Base-by-base conservation (phyloP, 2,888 invertebrate genomes). In the Aphodius granarius region DNA sequence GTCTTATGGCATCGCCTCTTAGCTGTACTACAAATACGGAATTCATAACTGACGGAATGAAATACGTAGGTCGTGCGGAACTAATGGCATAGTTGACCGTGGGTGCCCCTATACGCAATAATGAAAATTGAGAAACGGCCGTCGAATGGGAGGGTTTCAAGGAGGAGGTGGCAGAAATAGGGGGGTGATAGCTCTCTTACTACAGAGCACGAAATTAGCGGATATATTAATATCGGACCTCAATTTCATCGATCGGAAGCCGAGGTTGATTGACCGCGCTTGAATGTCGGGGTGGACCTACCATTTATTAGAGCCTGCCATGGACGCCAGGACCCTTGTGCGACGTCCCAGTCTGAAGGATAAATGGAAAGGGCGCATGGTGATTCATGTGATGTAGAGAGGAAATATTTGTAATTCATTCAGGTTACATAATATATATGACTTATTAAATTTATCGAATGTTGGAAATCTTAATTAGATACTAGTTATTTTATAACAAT, bases 151-250 rank as follows among this genome's bases (percentile, higher is more conserved):
- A 43, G 43, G 43, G 43, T 43, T 43, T 43, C 43, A 13, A 13
- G 4, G 13, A 2, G 43, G 43, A 3, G 43, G 43, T 43, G 43
- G 43, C 4, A 43, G 43, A 13, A 43, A 13, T 13, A 43, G 1
- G 43, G 43, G 43, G 43, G 9, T 9, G 13, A 9, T 9, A 9
- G 13, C 43, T 13, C 43, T 43, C 43, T 43, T 43, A 43, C 43
- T 6, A 43, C 13, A 13, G 43, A 43, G 43, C 43, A 43, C 43
- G 43, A 43, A 43, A 43, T 43, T 43, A 43, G 43, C 79, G 80
- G 79, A 79, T 78, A 78, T 80, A 81, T 81, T 80, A 81, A 81
- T 81, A 80, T 81, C 78, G 75, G 76, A 77, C 78, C 78, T 75
- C 78, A 77, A 78, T 79, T 79, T 78, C 76, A 75, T 75, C 78